A percentile compares a stretch with the other conserved stretches of the same genome.
phyloP scores from a whole-genome alignment of 2,797 vertebrate species.

The Tolypeutes matacus region DNA sequence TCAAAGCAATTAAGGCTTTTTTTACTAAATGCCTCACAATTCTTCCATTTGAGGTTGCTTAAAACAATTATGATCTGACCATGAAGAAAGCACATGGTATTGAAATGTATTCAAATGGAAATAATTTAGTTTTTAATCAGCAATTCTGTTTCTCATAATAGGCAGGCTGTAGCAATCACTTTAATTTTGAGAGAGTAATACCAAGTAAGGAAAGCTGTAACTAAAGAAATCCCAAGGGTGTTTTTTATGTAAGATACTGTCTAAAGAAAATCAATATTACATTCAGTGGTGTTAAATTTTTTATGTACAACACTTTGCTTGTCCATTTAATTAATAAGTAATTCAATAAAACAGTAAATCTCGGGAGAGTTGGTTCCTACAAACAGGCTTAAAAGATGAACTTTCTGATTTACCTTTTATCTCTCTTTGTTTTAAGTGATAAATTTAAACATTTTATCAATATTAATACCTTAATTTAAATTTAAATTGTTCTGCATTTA shows the following conservation, averaged over 20 bases:
- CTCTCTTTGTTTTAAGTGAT: background rate
- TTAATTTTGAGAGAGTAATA: slow-evolving; percentile 56
- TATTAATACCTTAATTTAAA: background rate
- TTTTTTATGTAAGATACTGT: slow-evolving; percentile 76
- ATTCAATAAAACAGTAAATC: slow-evolving; percentile 64
- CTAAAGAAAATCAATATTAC: slow-evolving; percentile 85
- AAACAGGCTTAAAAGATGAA: slow-evolving; percentile 9
- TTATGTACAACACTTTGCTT: slow-evolving; percentile 68
- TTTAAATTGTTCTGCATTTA: background rate
- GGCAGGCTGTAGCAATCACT: background rate
- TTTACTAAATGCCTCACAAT: too few species aligned
- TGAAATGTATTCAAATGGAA: slow-evolving; percentile 5
- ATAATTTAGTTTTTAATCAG: slow-evolving; percentile 42
- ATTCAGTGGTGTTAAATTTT: slow-evolving; percentile 76
- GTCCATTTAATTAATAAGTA: slow-evolving; percentile 71
- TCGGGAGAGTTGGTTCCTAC: slow-evolving; percentile 57
- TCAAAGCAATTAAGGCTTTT: too few species aligned
- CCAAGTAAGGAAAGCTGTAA: slow-evolving; percentile 46
- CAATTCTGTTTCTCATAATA: slow-evolving; percentile 23
- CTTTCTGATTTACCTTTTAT: background rate
- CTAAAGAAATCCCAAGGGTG: slow-evolving; percentile 73
- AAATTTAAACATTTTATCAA: background rate
- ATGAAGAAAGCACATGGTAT: background rate
- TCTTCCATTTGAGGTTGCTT: background rate
- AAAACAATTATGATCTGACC: background rate